Evolutionary conservation across 2,888 invertebrate species (phyloP), one percentile per base, ranked within the genome.

Genomic region (Brenthis ino): DNA sequence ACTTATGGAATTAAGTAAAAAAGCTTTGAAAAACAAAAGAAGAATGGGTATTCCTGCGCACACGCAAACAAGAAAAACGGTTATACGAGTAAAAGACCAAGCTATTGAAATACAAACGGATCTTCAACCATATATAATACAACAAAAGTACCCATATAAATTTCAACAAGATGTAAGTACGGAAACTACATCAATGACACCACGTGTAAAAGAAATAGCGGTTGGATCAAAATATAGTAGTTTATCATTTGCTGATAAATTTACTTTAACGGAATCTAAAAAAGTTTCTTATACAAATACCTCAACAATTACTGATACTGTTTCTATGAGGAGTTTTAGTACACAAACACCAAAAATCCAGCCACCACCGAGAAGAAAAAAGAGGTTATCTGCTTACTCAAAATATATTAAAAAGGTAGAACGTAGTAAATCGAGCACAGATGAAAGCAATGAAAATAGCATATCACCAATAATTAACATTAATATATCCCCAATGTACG

Each of bases 1-100:
- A 56, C 81, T 95, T 54, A 90, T 94, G 78, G 95, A 95, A 71
- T 77, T 95, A 67, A 94, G 95, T 70, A 93, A 94, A 75, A 93
- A 88, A 83, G 95, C 95, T 4, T 81, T 95, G 56, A 89, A 88
- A 75, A 94, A 94, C 65, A 92, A 92, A 78, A 82, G 91, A 74
- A 85, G 84, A 73, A 90, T 92, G 55, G 94, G 91, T 68, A 91
- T 93, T 74, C 92, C 94, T 71, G 93, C 89, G 4, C 91, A 94
- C 66, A 94, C 94, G 0, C 95, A 95, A 82, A 95, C 95, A n/a
- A 82, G 85, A 75, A 86, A 85, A 57, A 86, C 88, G 8, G 86
- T 93, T 6, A 87, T 84, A 66, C 81, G 95, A 68, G 92, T 95
- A 0, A 95, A 93, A 85, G 95, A 95, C 79, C 93, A 92, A 75